Evolutionary conservation across 2,797 vertebrate species (phyloP), one percentile per base, ranked within the genome.

Genomic region (Trematomus bernacchii): DNA sequence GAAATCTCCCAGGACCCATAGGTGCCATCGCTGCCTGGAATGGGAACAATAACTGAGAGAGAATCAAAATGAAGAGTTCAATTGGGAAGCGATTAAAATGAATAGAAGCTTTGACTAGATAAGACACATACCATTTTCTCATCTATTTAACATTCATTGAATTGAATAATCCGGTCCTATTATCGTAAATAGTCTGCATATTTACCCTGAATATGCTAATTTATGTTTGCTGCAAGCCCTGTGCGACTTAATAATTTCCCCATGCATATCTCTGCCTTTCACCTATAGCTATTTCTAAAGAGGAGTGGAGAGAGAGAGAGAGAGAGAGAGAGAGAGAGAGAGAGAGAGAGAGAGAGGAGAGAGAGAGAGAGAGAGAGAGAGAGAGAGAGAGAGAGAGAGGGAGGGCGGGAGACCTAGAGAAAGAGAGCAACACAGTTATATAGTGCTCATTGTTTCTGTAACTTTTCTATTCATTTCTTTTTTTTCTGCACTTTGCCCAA

Each of bases 101-200:
- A 98, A 97, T 97, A 89, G 96, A 95, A 94, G 96, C 94, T 94
- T 90, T 60, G 91, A 93, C 48, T 90, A 97, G 98, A 98, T 99
- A 98, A 99, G 97, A 92, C 91, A 52, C 93, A 92, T 66, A 80
- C 93, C 95, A 95, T 96, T 95, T 94, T 90, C 93, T 96, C 92
- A 95, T 96, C 98, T 99, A 97, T 98, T 99, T 99, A 99, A 98
- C 98, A 99, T 99, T 99, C 98, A 99, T 99, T 99, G 98, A 96
- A 98, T 97, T 97, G 97, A 98, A 99, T 99, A 99, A 99, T 99
- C 97, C 97, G 95, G 55, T 95, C 95, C 98, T 97, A 99, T 99
- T 99, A 99, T 99, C 98, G 97, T 97, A 96, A 98, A 98, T 97
- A 96, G 95, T 96, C 96, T 97, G 96, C 96, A 97, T 97, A 98